These are phyloP conservation scores for Cotesia typhae DNA, from an alignment of 1,140 invertebrate genomes.

Conservation along the genomic window DNA sequence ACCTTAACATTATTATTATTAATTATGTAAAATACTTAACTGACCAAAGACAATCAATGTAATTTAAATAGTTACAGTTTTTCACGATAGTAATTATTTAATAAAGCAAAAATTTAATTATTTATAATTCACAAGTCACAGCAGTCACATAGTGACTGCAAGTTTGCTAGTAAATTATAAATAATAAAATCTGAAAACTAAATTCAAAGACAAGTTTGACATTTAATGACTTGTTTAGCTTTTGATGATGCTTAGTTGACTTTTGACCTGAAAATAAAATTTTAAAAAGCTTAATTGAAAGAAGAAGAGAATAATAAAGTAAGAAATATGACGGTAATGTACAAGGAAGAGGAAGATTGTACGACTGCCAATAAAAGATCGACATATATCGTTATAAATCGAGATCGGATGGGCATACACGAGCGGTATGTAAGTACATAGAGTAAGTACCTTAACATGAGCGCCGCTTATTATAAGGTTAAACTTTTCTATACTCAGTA, in stretches of 20 bases:
- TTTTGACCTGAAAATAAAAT: too few species aligned
- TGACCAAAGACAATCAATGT: slow-evolving; percentile 2
- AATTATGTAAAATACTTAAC: slow-evolving; percentile 7
- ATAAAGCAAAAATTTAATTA: too few species aligned
- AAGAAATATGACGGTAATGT: background rate
- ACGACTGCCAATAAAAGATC: slow-evolving; percentile 62
- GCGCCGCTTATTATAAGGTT: slow-evolving; percentile 59
- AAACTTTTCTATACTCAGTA: slow-evolving; percentile 35
- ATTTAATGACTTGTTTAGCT: too few species aligned
- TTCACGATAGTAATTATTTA: too few species aligned
- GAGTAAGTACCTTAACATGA: slow-evolving; percentile 58
- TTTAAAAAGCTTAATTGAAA: too few species aligned
- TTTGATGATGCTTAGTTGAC: too few species aligned
- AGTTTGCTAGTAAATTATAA: too few species aligned
- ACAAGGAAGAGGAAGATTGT: slow-evolving; percentile 32
- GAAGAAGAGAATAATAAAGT: background rate
- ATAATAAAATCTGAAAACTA: too few species aligned
- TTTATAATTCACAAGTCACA: too few species aligned
- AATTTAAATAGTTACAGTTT: too few species aligned
- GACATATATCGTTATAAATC: slow-evolving; percentile 63
- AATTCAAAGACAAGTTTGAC: too few species aligned
- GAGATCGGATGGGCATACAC: slow-evolving; percentile 62
- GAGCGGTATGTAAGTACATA: slow-evolving; percentile 58
- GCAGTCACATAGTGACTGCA: too few species aligned
- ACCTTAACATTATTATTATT: slow-evolving; percentile 1